These are phyloP conservation scores for Notothenia rossii DNA, from an alignment of 2,113 vertebrate species.

Conservation along the genomic window DNA sequence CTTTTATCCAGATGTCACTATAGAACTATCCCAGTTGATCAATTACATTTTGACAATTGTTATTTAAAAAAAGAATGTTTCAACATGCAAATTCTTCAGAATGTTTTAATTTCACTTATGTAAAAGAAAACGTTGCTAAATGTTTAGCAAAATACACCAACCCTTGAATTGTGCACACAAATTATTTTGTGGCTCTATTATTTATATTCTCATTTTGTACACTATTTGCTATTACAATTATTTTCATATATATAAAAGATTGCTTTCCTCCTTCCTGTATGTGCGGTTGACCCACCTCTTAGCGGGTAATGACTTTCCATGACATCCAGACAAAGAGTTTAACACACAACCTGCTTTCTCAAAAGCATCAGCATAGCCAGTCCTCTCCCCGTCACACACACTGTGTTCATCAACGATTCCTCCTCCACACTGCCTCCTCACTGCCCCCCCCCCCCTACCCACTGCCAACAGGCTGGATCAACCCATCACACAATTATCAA, in stretches of 20 bases:
- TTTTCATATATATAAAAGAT: background rate
- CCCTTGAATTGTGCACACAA: no score
- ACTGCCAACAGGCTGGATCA: background rate
- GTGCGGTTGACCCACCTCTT: background rate
- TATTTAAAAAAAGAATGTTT: no score
- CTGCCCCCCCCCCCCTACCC: no score
- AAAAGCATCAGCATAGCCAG: slow-evolving; percentile 13
- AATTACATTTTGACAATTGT: no score
- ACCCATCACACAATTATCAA: background rate
- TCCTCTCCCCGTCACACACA: background rate
- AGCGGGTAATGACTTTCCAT: background rate
- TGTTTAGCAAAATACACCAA: no score
- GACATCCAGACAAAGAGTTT: background rate
- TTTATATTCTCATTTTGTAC: no score
- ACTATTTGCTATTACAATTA: background rate
- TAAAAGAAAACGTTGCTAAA: no score
- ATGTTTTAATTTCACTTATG: no score
- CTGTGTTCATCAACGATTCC: background rate
- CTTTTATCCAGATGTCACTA: no score
- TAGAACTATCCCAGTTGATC: no score
- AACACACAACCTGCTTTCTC: background rate
- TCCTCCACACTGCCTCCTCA: background rate
- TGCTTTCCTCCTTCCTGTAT: background rate
- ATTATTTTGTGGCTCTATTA: no score
- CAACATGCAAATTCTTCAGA: no score